Evolutionary conservation across 1,140 invertebrate species (phyloP).

Genomic region (Apis laboriosa): DNA sequence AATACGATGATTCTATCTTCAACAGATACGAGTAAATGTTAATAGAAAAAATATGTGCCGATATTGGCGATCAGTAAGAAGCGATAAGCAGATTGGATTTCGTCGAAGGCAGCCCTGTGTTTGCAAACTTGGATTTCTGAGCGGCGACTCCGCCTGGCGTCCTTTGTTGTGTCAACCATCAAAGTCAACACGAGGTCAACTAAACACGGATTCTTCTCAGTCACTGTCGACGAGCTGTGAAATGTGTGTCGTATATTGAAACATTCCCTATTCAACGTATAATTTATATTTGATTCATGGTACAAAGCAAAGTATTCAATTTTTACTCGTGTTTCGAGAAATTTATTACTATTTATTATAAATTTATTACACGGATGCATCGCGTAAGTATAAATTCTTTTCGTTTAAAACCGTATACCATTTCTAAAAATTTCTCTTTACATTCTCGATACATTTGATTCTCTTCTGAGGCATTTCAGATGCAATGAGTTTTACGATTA

Average conservation of each 20-base stretch:
- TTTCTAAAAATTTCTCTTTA: no score
- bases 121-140: constrained; percentile 63
- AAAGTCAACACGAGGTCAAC: constrained; percentile 55
- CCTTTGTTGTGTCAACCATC: constrained; percentile 40
- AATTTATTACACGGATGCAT: no score
- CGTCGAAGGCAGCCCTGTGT: constrained; percentile 39
- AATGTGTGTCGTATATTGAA: not conserved
- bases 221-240: constrained; percentile 36
- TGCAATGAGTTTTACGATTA: no score
- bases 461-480: no score
- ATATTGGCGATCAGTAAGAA: not conserved
- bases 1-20: not conserved
- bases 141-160: constrained; percentile 57
- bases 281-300: not conserved
- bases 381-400: not conserved
- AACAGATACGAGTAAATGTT: not conserved
- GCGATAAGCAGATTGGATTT: not conserved
- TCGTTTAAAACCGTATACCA: no score
- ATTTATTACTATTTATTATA: no score
- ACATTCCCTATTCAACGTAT: not conserved
- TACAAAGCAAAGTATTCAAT: not conserved
- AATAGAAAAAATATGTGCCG: not conserved
- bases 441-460: no score
- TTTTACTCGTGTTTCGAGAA: not conserved
- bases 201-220: constrained; percentile 47